Base-by-base conservation (phyloP, 1,140 invertebrate species). In the Ceratitis capitata region DNA sequence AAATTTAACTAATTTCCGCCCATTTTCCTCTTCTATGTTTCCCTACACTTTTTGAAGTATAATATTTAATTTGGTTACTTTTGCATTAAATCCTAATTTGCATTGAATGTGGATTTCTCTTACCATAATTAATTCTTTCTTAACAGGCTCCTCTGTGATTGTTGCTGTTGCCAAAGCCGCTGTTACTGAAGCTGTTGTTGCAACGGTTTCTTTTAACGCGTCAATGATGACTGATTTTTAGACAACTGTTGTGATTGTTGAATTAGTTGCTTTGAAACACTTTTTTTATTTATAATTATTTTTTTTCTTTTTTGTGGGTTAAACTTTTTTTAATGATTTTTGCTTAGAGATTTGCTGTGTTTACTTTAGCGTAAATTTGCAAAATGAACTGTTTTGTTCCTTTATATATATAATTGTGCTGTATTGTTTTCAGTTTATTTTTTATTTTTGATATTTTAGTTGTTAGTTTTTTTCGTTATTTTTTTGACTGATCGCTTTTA, bases 111-210 rank as follows among this genome's bases (percentile, higher is more conserved):
- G 29, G 23, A 61, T 32, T 26, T 9, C 69, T 45, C 69, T 78
- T 78, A 78, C 69, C 69, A 78, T 78, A 23, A 78, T 78, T 45
- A 78, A 12, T 45, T 78, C 69, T 78, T 78, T 42, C n/a, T 56
- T 56, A 56, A 78, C 69, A 42, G 69, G 69, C 45, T 78, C 69
- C 45, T 78, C 69, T 78, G 69, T 74, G 53, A 84, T 53, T 61
- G 83, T 84, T 64, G 83, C 56, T 84, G 69, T 78, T 78, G 69
- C 69, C 69, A 78, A 78, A 78, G 69, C 69, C 69, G 69, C 69
- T 78, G 83, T 84, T 39, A 56, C 56, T 84, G 83, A 61, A 53
- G 83, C 56, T 84, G 83, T 61, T 58, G 51, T 84, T 84, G 83
- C 56, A 64, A 61, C 45, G 14, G 84, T 85, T 64, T 35, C 58